Conservation (phyloP, 2,888 invertebrate species). For the Heliconius sara region DNA sequence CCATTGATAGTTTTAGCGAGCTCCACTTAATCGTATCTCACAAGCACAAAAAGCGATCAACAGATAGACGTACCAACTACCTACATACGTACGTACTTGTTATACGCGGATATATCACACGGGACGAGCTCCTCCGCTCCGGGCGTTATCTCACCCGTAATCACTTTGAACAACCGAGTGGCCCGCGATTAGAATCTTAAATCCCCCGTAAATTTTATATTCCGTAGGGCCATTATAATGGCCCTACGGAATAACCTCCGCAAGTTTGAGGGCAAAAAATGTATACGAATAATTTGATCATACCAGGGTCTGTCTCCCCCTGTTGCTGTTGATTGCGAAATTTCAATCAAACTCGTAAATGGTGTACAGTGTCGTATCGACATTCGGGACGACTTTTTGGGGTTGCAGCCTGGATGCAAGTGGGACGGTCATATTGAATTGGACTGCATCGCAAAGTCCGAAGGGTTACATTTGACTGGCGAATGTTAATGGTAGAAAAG, state of each 20-base stretch:
- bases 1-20: constrained; percentile 26
- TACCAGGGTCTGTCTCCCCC: constrained; percentile 64
- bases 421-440: constrained; percentile 51
- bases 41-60: constrained; percentile 42
- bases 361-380: constrained; percentile 80
- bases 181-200: constrained; percentile 79
- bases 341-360: constrained; percentile 83
- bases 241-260: constrained; percentile 74
- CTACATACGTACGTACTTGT: too few relatives aligned
- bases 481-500: constrained; percentile 52
- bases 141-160: constrained; percentile 77
- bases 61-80: constrained; percentile 42
- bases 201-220: constrained; percentile 82
- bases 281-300: constrained; percentile 82
- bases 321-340: constrained; percentile 83
- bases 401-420: constrained; percentile 61
- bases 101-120: constrained; percentile 41
- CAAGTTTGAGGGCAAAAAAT: constrained; percentile 74
- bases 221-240: constrained; percentile 74
- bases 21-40: constrained; percentile 38
- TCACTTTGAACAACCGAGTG: constrained; percentile 82
- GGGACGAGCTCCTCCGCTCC: constrained; percentile 70
- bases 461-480: constrained; percentile 55
- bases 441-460: constrained; percentile 53
- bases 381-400: constrained; percentile 80